Conservation (phyloP, 2,888 invertebrate genomes). For the Cacoxenus indagator region DNA sequence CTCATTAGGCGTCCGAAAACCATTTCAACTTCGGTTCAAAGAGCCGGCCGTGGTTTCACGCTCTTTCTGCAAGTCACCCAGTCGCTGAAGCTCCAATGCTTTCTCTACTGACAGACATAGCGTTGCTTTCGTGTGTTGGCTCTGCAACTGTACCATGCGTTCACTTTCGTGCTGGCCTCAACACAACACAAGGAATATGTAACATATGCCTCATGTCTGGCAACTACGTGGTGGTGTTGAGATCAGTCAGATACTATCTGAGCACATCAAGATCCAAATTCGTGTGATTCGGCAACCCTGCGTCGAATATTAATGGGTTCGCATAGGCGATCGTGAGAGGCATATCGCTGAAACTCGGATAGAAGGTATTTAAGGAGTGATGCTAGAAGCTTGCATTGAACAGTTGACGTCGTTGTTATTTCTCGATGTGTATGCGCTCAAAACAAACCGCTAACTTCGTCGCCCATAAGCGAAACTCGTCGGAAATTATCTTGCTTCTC, state of each 20-base stretch:
- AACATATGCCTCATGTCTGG: constrained; percentile 80
- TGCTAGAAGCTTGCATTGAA: constrained; percentile 85
- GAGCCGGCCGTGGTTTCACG: too few relatives aligned
- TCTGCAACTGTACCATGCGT: constrained; percentile 41
- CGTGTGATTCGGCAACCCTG: constrained; percentile 77
- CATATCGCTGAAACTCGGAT: constrained; percentile 91
- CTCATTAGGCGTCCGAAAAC: constrained; percentile 72
- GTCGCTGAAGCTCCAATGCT: constrained; percentile 34
- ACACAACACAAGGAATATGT: constrained; percentile 79
- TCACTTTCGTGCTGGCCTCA: constrained; percentile 43
- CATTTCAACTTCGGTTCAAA: constrained; percentile 80
- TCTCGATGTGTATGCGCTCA: constrained; percentile 85
- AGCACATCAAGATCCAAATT: constrained; percentile 76
- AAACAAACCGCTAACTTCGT: constrained; percentile 84
- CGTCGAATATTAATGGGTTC: constrained; percentile 83
- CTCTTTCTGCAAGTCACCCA: constrained; percentile 42
- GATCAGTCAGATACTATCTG: constrained; percentile 77
- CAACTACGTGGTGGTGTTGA: constrained; percentile 76
- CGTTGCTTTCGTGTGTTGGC: constrained; percentile 31
- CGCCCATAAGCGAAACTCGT: constrained; percentile 82
- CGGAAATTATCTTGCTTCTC: constrained; percentile 81
- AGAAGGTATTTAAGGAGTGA: constrained; percentile 87
- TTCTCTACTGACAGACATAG: constrained; percentile 26
- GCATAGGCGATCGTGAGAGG: constrained; percentile 89
- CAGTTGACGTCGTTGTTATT: constrained; percentile 82